Conservation (phyloP, 2,113 vertebrate genomes). For the Vulpes lagopus region DNA sequence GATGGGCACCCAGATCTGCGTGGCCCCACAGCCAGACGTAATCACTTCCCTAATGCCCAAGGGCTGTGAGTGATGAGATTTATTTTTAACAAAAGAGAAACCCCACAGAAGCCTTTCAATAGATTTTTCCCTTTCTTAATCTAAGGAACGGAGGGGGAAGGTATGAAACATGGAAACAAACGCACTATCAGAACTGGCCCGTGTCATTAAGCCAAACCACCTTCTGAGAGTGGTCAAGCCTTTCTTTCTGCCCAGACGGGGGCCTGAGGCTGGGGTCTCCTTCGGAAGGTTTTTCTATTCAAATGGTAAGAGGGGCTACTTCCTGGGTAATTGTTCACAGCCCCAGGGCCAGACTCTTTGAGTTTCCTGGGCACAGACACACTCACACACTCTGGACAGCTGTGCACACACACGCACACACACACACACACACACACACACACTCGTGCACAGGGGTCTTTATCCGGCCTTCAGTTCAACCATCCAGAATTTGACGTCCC, state of each 20-base stretch:
- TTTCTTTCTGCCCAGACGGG: background rate
- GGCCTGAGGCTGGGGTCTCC: background rate
- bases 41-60: accelerated
- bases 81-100: background rate
- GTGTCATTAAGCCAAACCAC: too few relatives aligned
- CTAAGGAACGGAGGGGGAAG: background rate
- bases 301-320: background rate
- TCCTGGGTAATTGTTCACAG: background rate
- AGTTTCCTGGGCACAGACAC: background rate
- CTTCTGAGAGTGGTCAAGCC: background rate
- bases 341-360: background rate
- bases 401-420: background rate
- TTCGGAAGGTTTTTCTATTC: background rate
- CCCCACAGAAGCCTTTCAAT: background rate
- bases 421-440: accelerated
- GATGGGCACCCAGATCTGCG: too few relatives aligned
- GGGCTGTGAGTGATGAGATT: too few relatives aligned
- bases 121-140: background rate
- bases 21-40: background rate
- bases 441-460: accelerated
- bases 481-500: background rate
- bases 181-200: background rate
- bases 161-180: accelerated
- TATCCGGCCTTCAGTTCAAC: accelerated
- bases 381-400: background rate